These are phyloP conservation scores for Mimachlamys varia DNA, from an alignment of 2,888 invertebrate species.

Conservation along the genomic window DNA sequence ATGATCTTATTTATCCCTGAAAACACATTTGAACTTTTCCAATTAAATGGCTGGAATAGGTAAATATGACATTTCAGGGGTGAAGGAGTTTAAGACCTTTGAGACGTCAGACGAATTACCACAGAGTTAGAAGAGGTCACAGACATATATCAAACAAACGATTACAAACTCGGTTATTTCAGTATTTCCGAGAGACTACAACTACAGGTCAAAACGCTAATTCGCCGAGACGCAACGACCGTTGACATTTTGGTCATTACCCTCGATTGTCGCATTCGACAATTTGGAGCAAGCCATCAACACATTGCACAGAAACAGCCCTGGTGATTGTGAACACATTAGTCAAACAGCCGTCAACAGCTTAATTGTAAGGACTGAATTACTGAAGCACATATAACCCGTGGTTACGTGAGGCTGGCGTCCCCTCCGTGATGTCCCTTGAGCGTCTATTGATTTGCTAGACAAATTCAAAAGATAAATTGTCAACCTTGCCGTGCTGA, in stretches of 20 bases:
- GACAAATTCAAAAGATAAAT: constrained; percentile 4
- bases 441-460: not conserved
- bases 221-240: too few relatives aligned
- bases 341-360: not conserved
- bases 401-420: not conserved
- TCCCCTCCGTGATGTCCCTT: not conserved
- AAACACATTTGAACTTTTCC: too few relatives aligned
- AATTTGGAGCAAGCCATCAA: not conserved
- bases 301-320: not conserved
- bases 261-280: not conserved
- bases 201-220: not conserved
- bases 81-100: too few relatives aligned
- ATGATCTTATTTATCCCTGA: too few relatives aligned
- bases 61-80: too few relatives aligned
- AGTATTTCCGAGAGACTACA: not conserved
- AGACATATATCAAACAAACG: not conserved
- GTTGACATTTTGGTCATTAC: not conserved
- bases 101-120: too few relatives aligned
- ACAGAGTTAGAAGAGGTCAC: too few relatives aligned
- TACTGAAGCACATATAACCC: not conserved
- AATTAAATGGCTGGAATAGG: too few relatives aligned
- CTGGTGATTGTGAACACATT: not conserved
- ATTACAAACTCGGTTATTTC: too few relatives aligned
- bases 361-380: not conserved
- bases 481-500: not conserved